Evolutionary conservation across 2,888 invertebrate species (phyloP).

Genomic region (Idaea straminata): DNA sequence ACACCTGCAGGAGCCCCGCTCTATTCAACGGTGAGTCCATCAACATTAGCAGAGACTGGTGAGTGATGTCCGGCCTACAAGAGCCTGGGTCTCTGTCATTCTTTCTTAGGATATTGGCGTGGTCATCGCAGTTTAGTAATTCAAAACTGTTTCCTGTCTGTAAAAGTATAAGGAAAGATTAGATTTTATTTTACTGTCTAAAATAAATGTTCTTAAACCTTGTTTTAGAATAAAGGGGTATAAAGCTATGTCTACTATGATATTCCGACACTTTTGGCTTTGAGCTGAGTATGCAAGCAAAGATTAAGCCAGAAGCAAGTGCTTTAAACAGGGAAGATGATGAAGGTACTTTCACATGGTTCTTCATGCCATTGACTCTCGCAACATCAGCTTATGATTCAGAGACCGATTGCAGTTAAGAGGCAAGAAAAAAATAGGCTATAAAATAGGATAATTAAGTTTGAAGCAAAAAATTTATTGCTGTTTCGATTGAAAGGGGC

Average conservation of each 20-base stretch:
- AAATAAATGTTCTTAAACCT: background rate
- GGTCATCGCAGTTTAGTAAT: conserved; percentile 96
- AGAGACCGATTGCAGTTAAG: too few relatives aligned
- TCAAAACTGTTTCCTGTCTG: conserved; percentile 94
- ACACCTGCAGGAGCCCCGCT: conserved; percentile 97
- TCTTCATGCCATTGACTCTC: too few relatives aligned
- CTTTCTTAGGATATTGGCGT: conserved; percentile 90
- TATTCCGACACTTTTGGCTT: too few relatives aligned
- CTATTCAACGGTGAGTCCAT: conserved; percentile 98
- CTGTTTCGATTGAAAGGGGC: background rate
- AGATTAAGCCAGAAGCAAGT: too few relatives aligned
- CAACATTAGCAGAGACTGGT: conserved; percentile 98
- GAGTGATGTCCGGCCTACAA: conserved; percentile 97
- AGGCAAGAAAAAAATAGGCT: too few relatives aligned
- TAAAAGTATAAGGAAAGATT: conserved; percentile 32
- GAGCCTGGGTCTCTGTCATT: conserved; percentile 92
- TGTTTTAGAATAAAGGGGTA: background rate
- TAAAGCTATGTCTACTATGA: too few relatives aligned
- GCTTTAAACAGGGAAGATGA: too few relatives aligned
- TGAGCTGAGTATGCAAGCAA: too few relatives aligned
- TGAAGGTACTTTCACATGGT: too few relatives aligned
- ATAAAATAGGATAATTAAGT: background rate
- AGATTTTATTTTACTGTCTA: too few relatives aligned
- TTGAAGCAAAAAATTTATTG: background rate
- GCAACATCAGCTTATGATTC: too few relatives aligned